A percentile compares a stretch with the other conserved stretches of the same genome.
These are phyloP conservation scores for Calyptomena viridis DNA, from an alignment of 2,113 vertebrate genomes.

Conservation along the genomic window DNA sequence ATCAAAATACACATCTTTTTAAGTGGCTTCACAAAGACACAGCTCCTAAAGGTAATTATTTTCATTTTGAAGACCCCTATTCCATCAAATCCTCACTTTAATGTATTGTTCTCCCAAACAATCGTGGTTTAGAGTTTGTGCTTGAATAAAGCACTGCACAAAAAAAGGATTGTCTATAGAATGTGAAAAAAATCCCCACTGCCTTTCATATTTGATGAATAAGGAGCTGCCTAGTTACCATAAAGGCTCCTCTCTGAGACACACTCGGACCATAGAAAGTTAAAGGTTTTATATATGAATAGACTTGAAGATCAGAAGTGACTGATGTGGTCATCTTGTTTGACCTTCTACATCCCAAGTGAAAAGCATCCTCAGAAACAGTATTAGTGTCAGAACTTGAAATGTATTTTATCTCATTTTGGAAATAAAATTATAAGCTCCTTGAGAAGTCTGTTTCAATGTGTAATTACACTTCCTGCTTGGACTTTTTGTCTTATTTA, in stretches of 20 bases:
- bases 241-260: background rate
- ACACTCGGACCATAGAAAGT: background rate
- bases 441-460: background rate
- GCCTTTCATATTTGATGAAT: background rate
- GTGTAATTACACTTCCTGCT: background rate
- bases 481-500: background rate
- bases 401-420: background rate
- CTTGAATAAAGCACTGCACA: background rate
- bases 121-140: background rate
- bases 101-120: background rate
- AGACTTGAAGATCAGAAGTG: background rate
- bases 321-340: background rate
- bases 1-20: background rate
- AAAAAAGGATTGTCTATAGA: background rate
- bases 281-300: background rate
- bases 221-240: background rate
- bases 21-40: background rate
- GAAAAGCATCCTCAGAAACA: background rate
- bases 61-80: background rate
- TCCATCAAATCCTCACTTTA: background rate
- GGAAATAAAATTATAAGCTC: background rate
- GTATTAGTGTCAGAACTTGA: background rate
- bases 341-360: background rate
- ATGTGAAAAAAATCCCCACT: background rate
- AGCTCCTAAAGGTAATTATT: background rate